Percentiles rank a stretch among this genome's conserved stretches.
Conservation (phyloP, 2,113 vertebrate species). For the Sapajus apella region DNA sequence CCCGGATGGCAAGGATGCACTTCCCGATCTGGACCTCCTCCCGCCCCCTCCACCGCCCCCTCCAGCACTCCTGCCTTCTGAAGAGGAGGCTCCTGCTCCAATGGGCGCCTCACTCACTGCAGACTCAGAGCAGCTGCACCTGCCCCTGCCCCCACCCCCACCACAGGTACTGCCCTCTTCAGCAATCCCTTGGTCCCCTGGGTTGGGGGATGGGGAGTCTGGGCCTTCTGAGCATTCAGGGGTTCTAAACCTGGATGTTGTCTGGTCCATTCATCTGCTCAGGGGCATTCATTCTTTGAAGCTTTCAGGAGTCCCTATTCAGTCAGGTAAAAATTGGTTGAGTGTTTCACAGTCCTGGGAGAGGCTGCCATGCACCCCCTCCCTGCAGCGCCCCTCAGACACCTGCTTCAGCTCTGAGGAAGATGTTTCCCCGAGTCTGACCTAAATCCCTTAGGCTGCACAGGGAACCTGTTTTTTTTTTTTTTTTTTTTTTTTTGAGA, state of each 20-base stretch:
- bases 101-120: not conserved
- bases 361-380: not conserved
- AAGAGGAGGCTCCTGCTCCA: not conserved
- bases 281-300: not conserved
- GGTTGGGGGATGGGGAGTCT: fast-evolving
- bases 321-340: not conserved
- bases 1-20: not conserved
- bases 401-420: not conserved
- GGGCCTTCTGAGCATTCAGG: not conserved
- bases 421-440: not conserved
- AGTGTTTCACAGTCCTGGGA: not conserved
- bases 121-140: constrained; percentile 79
- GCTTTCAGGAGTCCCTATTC: not conserved
- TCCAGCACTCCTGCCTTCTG: fast-evolving
- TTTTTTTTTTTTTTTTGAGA: no score
- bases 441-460: not conserved
- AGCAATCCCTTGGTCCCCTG: constrained; percentile 26
- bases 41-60: constrained; percentile 72
- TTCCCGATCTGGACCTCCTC: constrained; percentile 35
- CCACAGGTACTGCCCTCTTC: constrained; percentile 77
- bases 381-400: not conserved
- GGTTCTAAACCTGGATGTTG: not conserved
- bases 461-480: no score
- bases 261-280: not conserved
- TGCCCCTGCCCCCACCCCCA: constrained; percentile 10